Conservation (phyloP, 1,140 invertebrate species). For the Drepana arcuata region DNA sequence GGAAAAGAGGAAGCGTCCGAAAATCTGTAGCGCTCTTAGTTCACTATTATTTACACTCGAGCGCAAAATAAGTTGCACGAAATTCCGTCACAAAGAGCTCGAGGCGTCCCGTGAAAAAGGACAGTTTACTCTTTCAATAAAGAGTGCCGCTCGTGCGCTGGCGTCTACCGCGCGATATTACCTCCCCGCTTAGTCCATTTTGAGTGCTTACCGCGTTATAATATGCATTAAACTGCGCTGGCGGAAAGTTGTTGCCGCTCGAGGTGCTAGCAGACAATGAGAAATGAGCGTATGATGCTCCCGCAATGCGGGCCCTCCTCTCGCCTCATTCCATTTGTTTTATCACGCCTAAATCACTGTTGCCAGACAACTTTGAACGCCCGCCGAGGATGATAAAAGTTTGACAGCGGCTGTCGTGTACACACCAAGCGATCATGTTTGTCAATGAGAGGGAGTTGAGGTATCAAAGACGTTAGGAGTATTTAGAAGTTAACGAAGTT, state of each 20-base stretch:
- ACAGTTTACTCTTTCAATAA: constrained; percentile 69
- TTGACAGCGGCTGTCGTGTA: constrained; percentile 60
- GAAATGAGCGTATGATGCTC: constrained; percentile 60
- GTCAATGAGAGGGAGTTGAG: constrained; percentile 55
- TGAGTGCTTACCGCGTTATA: constrained; percentile 60
- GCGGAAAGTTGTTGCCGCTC: constrained; percentile 47
- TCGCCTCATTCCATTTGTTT: constrained; percentile 53
- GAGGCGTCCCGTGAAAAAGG: constrained; percentile 58
- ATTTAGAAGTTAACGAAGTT: constrained; percentile 71
- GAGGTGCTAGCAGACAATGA: constrained; percentile 58
- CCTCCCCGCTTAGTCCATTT: constrained; percentile 48
- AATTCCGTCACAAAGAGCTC: constrained; percentile 52
- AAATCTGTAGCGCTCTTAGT: constrained; percentile 41
- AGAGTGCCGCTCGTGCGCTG: constrained; percentile 37
- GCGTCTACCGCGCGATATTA: constrained; percentile 45
- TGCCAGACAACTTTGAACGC: constrained; percentile 44
- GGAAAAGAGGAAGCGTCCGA: constrained; percentile 26
- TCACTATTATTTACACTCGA: constrained; percentile 51
- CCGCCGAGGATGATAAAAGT: constrained; percentile 45
- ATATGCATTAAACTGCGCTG: constrained; percentile 65
- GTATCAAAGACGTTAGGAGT: constrained; percentile 70
- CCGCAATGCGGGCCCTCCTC: constrained; percentile 52
- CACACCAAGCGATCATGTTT: constrained; percentile 44
- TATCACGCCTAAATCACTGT: constrained; percentile 64
- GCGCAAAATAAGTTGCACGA: constrained; percentile 53